A percentile compares a stretch with the other conserved stretches of the same genome.
phyloP scores from a whole-genome alignment of 1,140 invertebrate genomes.

The Ctenoplectra terminalis region DNA sequence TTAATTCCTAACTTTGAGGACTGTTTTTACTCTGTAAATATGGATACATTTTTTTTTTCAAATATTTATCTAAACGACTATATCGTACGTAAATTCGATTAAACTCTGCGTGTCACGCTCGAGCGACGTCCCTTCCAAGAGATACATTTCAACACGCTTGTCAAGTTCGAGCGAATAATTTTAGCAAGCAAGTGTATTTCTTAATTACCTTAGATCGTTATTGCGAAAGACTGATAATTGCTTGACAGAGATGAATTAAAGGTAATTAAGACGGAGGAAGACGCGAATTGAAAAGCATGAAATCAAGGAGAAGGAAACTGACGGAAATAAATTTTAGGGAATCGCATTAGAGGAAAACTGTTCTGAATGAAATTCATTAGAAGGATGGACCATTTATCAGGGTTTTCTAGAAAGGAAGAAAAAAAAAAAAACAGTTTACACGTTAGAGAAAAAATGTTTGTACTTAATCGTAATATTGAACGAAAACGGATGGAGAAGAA shows the following conservation, averaged over 20 bases:
- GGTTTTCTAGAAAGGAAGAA: background rate
- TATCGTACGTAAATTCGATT: no score
- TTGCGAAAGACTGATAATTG: background rate
- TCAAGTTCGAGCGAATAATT: no score
- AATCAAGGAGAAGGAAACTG: background rate
- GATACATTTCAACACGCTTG: no score
- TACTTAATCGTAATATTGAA: background rate
- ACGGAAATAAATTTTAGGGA: conserved; percentile 10
- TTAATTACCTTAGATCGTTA: background rate
- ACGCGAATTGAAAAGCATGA: background rate
- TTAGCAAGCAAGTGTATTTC: no score
- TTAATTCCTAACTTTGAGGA: no score
- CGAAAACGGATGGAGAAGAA: no score
- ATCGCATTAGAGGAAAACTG: conserved; percentile 14
- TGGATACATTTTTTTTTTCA: no score
- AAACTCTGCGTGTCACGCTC: no score
- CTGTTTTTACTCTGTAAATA: no score
- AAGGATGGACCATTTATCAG: background rate
- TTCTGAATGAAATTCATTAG: conserved; percentile 8
- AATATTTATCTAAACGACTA: no score
- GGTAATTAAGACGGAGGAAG: background rate
- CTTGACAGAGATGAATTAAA: conserved; percentile 1
- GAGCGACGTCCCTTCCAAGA: no score
- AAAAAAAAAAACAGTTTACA: background rate
- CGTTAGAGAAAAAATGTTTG: background rate